Evolutionary conservation across 53 echinoderm and acorn worm species (phyloP).

Genomic region (Arbacia lixula): DNA sequence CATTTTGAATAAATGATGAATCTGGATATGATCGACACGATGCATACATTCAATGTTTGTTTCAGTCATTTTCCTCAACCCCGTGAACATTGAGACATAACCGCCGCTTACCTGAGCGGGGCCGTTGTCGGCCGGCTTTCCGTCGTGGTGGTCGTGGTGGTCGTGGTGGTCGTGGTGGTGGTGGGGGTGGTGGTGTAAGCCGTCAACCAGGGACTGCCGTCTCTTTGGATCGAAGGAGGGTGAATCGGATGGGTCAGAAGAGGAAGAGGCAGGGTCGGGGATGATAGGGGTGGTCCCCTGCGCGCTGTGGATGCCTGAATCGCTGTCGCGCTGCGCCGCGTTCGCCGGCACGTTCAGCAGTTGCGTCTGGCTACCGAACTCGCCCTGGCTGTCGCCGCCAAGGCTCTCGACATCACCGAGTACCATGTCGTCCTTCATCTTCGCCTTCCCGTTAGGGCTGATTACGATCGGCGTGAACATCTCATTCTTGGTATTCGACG

Average conservation of each 20-base stretch:
- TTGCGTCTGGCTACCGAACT: constrained; percentile 79
- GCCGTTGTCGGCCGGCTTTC: constrained; percentile 6
- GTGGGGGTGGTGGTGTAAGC: constrained; percentile 38
- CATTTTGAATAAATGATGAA: too few species aligned
- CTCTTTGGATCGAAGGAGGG: constrained; percentile 73
- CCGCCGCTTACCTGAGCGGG: not conserved
- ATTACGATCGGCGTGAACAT: not conserved
- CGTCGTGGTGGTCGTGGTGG: constrained; percentile 5
- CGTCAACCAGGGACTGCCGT: constrained; percentile 69
- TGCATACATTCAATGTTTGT: too few species aligned
- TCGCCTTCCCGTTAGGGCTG: constrained; percentile 1
- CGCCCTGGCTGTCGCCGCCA: constrained; percentile 74
- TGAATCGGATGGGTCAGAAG: constrained; percentile 65
- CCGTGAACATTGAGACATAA: too few species aligned
- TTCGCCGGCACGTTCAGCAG: constrained; percentile 65
- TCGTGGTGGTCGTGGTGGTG: constrained; percentile 17
- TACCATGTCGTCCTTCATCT: constrained; percentile 24
- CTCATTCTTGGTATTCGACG: not conserved
- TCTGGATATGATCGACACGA: too few species aligned
- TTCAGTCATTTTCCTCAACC: too few species aligned
- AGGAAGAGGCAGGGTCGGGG: constrained; percentile 62
- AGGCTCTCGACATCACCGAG: constrained; percentile 74
- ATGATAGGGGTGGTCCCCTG: constrained; percentile 90
- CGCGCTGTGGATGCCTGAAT: constrained; percentile 96
- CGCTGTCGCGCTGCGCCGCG: constrained; percentile 59